Base-by-base conservation (phyloP, 1,140 invertebrate species). In the Ephestia elutella region DNA sequence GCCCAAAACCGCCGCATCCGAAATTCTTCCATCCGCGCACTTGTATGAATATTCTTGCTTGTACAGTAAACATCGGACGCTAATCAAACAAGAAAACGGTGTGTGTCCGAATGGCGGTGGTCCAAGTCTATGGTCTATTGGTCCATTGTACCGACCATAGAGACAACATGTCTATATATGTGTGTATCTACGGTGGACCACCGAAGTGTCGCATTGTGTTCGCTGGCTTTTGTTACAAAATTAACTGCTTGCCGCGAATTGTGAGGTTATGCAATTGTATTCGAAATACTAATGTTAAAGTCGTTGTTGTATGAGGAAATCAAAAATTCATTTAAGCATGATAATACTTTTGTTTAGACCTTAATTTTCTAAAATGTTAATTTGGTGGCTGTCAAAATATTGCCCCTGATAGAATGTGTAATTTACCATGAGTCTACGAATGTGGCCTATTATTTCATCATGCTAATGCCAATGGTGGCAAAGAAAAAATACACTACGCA, bases 41-140 rank as follows among this genome's bases (percentile, higher is more conserved):
- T 20, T 17, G 50, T 53, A 53, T 53, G 50, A 53, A 53, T 53
- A 53, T 53, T 53, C 19, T 53, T n/a, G 54, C 48, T 60, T 51
- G 38, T 61, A 58, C 30, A 49, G 59, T 61, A 72, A 72, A 72
- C 60, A 72, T 44, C 28, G 60, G 61, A 72, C 66, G 70, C 64
- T 73, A 73, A 73, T 65, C 65, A 73, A 70, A 73, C 63, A 73
- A 58, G 59, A 69, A 63, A 58, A 57, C 38, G n/a, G 62, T 63
- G 67, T 68, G 63, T 71, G 65, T 66, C 54, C 63, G 21, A 60
- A 28, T 65, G 59, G 57, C 53, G 69, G 69, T 68, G 69, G 69
- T 66, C 69, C 63, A 51, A 10, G 38, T 15, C 38, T 44, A 44
- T 44, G n/a, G 38, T 44, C 38, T 44, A 44, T 44, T 44, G 38